Conservation (phyloP, 2,888 invertebrate species). For the Lymantria monacha region DNA sequence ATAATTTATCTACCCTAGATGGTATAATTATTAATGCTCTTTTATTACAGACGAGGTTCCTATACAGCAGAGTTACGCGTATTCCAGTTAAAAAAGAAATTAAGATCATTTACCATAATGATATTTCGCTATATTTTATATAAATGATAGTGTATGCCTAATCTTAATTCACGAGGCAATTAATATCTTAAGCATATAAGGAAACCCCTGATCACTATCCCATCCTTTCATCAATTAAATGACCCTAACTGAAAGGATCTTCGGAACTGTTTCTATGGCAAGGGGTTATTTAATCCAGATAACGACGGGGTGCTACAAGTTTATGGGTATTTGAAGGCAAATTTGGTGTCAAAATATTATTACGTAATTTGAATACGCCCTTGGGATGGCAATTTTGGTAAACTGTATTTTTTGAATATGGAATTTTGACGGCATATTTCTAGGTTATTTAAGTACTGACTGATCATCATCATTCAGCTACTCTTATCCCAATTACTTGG, state of each 20-base stretch:
- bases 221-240: constrained; percentile 26
- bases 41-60: no score
- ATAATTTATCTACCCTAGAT: no score
- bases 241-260: constrained; percentile 13
- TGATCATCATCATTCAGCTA: no score
- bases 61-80: no score
- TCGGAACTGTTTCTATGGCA: constrained; percentile 6
- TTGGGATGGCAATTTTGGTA: neutral
- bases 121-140: no score
- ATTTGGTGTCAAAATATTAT: neutral
- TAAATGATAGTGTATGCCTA: neutral
- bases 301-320: neutral
- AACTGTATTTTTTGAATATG: neutral
- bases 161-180: constrained; percentile 9
- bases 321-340: neutral
- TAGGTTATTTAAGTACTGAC: no score
- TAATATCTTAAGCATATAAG: constrained; percentile 13
- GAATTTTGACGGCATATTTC: no score
- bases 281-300: constrained; percentile 10
- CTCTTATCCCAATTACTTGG: no score
- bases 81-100: no score
- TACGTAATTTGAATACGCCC: neutral
- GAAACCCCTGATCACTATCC: constrained; percentile 12
- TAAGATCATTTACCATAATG: no score
- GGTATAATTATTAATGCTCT: no score